Evolutionary conservation across 1,140 invertebrate species (phyloP), one percentile per base, ranked within the genome.

Genomic region (Ephestia elutella): DNA sequence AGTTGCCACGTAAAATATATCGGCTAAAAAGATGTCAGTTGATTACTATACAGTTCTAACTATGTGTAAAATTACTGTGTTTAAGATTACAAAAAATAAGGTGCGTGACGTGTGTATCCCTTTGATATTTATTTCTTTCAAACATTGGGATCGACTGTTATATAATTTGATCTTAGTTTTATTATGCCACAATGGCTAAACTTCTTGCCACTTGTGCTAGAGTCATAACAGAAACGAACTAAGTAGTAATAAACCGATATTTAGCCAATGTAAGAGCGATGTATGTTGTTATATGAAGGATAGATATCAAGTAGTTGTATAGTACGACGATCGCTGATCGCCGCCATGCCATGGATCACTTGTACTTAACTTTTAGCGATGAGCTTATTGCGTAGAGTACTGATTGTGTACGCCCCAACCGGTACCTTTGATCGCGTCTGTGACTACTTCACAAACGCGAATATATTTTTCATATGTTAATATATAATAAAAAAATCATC

Each of bases 81-180:
- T 35, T 51, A 60, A 55, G 35, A 15, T 54, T 55, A 21, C 7
- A 25, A 25, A 25, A 25, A 25, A 3, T 25, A 25, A 25, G 7
- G 21, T 7, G 7, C 7, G 21, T 25, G 21, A 25, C 21, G 21
- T 25, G 21, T 7, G 21, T 7, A 32, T 32, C 30, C 11, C 30
- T 10, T 32, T 32, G 30, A 5, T 1, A 8, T 8, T 48, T 51
- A 55, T 32, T 59, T 55, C 57, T 60, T 56, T 60, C 57, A 57
- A 35, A 57, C 25, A 35, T 60, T 60, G 59, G 54, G 56, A 57
- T 54, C 55, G 57, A 59, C 62, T 25, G 21, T 63, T 59, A 63
- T 64, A 49, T 54, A 17, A 48, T 28, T 49, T 21, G 50, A 32
- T 49, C 25, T 49, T 38, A 51, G 49, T 15, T 49, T 10, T 10